phyloP scores from a whole-genome alignment of 2,113 vertebrate species.

The Psittacula cyanocephala region DNA sequence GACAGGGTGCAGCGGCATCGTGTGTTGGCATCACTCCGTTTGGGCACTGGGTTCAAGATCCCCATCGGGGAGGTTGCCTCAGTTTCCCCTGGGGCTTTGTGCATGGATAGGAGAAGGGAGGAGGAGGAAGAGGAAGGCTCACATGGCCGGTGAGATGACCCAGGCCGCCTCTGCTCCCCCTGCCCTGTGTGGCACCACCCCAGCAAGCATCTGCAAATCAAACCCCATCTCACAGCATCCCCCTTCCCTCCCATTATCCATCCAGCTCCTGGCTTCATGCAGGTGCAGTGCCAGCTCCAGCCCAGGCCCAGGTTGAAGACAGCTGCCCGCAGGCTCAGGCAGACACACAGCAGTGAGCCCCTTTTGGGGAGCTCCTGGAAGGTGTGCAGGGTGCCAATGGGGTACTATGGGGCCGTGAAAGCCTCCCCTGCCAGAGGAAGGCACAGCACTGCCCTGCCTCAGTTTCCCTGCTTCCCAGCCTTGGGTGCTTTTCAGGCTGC shows the following conservation, averaged over 20 bases:
- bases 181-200: rapidly evolving
- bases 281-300: background rate
- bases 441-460: background rate
- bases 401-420: background rate
- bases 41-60: rapidly evolving
- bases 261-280: background rate
- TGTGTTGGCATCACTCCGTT: background rate
- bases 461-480: background rate
- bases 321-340: background rate
- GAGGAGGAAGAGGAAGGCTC: background rate
- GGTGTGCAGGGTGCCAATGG: background rate
- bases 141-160: background rate
- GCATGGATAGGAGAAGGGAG: background rate
- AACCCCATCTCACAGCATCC: background rate
- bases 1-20: rapidly evolving
- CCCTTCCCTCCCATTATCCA: rapidly evolving
- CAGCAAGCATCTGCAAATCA: rapidly evolving
- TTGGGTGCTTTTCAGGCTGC: background rate
- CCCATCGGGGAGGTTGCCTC: background rate
- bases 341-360: rapidly evolving
- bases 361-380: background rate
- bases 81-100: background rate
- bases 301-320: background rate
- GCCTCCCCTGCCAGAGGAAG: background rate
- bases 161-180: background rate